Base-by-base conservation (phyloP, 2,797 vertebrate genomes). In the Cyprinodon diabolis region DNA sequence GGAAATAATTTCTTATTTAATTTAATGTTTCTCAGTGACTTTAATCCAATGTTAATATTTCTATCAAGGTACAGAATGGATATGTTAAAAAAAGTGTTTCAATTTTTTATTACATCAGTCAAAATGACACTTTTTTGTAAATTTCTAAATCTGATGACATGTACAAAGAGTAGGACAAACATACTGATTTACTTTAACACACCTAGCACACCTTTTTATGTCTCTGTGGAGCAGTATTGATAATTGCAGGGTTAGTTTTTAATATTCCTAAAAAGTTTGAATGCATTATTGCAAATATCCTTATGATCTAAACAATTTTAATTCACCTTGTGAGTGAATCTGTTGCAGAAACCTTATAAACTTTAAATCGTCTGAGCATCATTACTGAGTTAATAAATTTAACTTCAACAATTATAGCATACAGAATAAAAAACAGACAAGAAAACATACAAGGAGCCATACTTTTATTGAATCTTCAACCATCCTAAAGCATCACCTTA, bases 381-480 rank as follows among this genome's bases (percentile, higher is more conserved):
- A 4, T 21, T 62, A 40, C 37, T 21, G 37, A 63, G 40, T 21
- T 62, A 2, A 43, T n/a, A 40, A 21, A 62, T 62, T 4, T 62
- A 21, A 4, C 19, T 19, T 37, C 40, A 51, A 15, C 52, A 66
- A 15, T 2, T 43, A 43, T 43, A 43, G 40, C 40, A 43, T 30
- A 68, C 19, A 45, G 11, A 63, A 52, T 0, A 21, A 1, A 23
- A 56, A 19, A 55, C 49, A 30, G 62, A 67, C 47, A 21, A 47
- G 49, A 72, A 81, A 81, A 30, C 55, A 83, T 51, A 81, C 51
- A 77, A 77, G 47, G 35, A 83, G 63, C 45, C n/a, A 57, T 17
- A 58, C 49, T 56, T 79, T 86, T 76, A 69, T 91, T 92, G 81
- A 62, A 84, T 87, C 51, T 69, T 81, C 49, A 55, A 54, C 60